Percentiles rank a stretch among this genome's conserved stretches.
phyloP scores from a whole-genome alignment of 2,797 vertebrate genomes.

The Bucorvus abyssinicus region DNA sequence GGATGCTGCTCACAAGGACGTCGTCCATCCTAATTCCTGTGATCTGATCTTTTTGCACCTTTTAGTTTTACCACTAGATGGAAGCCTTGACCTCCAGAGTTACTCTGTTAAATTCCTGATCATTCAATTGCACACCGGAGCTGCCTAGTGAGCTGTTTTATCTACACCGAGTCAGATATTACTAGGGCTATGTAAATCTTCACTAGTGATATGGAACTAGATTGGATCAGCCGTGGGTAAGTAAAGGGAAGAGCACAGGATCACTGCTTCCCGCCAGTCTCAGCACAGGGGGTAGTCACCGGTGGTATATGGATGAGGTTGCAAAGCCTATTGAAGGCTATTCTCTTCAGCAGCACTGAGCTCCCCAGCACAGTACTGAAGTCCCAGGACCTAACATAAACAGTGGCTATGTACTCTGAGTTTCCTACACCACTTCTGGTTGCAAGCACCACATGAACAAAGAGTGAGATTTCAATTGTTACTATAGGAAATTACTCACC shows the following conservation, averaged over 20 bases:
- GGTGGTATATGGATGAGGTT: rapidly evolving
- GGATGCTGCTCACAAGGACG: neutral
- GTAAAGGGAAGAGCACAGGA: rapidly evolving
- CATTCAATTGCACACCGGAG: rapidly evolving
- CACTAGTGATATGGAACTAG: rapidly evolving
- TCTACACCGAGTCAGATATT: too few species aligned
- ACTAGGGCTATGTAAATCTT: neutral
- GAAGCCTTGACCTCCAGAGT: slow-evolving; percentile 40
- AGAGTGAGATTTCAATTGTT: neutral
- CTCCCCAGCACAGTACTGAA: neutral
- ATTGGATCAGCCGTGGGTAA: rapidly evolving
- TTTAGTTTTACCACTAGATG: slow-evolving; percentile 49
- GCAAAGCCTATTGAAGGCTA: neutral
- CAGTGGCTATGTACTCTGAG: neutral
- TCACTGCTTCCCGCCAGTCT: neutral
- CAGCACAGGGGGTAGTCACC: neutral
- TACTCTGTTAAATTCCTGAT: rapidly evolving
- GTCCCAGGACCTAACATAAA: neutral
- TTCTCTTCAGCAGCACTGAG: neutral
- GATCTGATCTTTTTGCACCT: neutral
- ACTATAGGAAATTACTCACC: neutral
- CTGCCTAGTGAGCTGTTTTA: rapidly evolving
- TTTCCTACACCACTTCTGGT: neutral
- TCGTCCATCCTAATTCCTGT: rapidly evolving
- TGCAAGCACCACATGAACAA: neutral